These are phyloP conservation scores for Boulengeromyrus knoepffleri DNA, from an alignment of 2,113 vertebrate species.

Conservation along the genomic window DNA sequence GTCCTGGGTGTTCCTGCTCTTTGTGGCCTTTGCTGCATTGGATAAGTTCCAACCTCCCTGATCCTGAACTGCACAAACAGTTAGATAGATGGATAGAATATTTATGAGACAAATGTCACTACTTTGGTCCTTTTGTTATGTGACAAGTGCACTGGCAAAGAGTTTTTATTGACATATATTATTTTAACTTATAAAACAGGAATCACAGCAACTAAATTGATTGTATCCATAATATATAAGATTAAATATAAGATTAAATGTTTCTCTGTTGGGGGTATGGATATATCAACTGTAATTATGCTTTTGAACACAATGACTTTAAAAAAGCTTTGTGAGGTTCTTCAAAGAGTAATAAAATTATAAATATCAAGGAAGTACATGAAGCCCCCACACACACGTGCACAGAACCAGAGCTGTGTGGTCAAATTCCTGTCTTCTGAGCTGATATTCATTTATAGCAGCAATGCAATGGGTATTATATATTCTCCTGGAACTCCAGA, in stretches of 20 bases:
- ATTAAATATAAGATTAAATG: no score
- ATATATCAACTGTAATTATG: no score
- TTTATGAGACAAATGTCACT: neutral
- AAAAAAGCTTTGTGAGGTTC: no score
- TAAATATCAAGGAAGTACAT: no score
- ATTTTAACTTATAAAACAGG: neutral
- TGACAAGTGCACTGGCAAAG: neutral
- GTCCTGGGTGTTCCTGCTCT: neutral
- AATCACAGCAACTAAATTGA: neutral
- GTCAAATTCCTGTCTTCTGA: neutral
- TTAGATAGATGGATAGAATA: neutral
- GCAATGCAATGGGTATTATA: neutral
- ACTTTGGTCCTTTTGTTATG: neutral
- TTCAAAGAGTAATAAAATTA: neutral
- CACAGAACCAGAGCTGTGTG: neutral
- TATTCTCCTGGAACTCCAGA: neutral
- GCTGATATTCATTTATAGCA: neutral
- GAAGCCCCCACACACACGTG: no score
- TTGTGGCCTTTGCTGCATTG: neutral
- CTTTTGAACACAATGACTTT: no score
- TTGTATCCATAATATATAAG: no score
- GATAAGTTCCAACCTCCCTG: neutral
- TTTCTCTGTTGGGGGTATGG: no score
- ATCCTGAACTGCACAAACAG: neutral
- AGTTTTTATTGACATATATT: neutral